phyloP scores from a whole-genome alignment of 1,140 invertebrate genomes.

The Drosophila watanabei region DNA sequence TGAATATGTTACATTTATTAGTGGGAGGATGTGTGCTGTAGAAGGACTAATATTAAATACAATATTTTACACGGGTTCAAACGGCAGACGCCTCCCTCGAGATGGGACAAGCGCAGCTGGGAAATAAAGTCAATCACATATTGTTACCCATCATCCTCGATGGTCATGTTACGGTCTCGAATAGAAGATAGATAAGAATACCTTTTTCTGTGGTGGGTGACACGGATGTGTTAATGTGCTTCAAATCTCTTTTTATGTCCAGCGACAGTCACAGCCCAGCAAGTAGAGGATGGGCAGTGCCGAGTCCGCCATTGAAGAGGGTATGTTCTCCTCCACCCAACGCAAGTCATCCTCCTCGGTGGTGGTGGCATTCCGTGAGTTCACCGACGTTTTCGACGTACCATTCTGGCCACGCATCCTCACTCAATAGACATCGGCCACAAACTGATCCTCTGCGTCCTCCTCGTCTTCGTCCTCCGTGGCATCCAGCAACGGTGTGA shows the following conservation, averaged over 20 bases:
- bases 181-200: conserved; percentile 20
- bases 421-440: conserved; percentile 94
- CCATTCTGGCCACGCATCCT: conserved; percentile 89
- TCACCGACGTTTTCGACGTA: conserved; percentile 48
- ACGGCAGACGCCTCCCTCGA: conserved; percentile 5
- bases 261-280: conserved; percentile 59
- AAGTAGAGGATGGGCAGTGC: conserved; percentile 94
- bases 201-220: conserved; percentile 1
- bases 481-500: conserved; percentile 95
- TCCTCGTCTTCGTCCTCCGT: conserved; percentile 92
- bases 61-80: conserved; percentile 69
- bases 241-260: conserved; percentile 71
- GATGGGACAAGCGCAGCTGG: background rate
- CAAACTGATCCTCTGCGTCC: conserved; percentile 91
- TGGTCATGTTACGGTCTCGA: conserved; percentile 4
- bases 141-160: background rate
- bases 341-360: conserved; percentile 93
- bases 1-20: conserved; percentile 75
- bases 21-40: conserved; percentile 33
- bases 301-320: conserved; percentile 90
- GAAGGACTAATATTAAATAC: conserved; percentile 67
- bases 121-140: conserved; percentile 14
- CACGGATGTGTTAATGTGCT: conserved; percentile 56
- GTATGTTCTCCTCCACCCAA: conserved; percentile 97
- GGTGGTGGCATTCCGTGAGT: conserved; percentile 81